Evolutionary conservation across 2,797 vertebrate species (phyloP).

Genomic region (Bradypodion ventrale): DNA sequence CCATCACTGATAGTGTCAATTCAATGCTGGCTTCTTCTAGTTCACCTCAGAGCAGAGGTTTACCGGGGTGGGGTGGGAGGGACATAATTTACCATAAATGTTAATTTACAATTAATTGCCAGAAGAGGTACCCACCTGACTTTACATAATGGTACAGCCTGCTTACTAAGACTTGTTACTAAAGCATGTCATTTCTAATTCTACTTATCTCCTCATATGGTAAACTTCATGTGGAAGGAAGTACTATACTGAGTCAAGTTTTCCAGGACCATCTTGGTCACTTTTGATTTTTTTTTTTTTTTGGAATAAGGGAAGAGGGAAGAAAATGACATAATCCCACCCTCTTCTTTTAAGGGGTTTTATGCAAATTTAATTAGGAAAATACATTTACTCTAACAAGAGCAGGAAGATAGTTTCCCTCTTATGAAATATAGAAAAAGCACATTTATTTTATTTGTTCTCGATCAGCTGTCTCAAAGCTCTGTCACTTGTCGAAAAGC

Average conservation of each 20-base stretch:
- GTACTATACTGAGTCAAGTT: constrained; percentile 41
- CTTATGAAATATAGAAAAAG: constrained; percentile 59
- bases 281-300: constrained; percentile 46
- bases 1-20: background rate
- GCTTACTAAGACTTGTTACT: background rate
- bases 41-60: background rate
- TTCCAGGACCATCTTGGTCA: constrained; percentile 42
- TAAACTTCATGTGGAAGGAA: constrained; percentile 34
- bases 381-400: constrained; percentile 37
- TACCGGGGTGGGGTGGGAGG: too few relatives aligned
- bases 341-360: constrained; percentile 23
- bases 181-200: constrained; percentile 43
- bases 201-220: constrained; percentile 5
- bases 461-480: constrained; percentile 55
- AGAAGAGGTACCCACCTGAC: too few relatives aligned
- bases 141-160: too few relatives aligned
- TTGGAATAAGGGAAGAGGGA: constrained; percentile 12
- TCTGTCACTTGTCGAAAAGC: constrained; percentile 20
- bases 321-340: constrained; percentile 48
- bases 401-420: constrained; percentile 44
- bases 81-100: too few relatives aligned
- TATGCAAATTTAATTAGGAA: constrained; percentile 32
- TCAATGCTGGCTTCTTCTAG: background rate
- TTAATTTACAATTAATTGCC: too few relatives aligned
- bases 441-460: constrained; percentile 58